Conservation (phyloP, 2,888 invertebrate genomes). For the Liodrosophila aerea region DNA sequence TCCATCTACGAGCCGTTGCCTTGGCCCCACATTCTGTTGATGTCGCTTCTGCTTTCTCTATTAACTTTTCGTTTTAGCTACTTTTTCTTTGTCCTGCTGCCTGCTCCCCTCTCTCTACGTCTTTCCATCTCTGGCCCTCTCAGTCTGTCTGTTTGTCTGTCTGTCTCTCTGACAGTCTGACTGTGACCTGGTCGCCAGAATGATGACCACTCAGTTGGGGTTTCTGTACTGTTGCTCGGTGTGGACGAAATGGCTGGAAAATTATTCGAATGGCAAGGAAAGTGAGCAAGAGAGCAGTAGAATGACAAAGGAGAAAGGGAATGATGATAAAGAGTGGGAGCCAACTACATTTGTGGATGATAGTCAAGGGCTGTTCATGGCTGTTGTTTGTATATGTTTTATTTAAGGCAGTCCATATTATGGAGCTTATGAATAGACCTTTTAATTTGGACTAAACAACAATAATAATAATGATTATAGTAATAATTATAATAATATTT, state of each 20-base stretch:
- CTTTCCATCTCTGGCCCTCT: constrained; percentile 1
- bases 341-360: constrained; percentile 38
- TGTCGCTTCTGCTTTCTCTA: constrained; percentile 72
- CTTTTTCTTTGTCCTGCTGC: constrained; percentile 68
- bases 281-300: neutral
- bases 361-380: constrained; percentile 37
- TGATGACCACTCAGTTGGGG: constrained; percentile 63
- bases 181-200: constrained; percentile 70
- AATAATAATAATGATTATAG: constrained; percentile 1
- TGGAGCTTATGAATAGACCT: constrained; percentile 19
- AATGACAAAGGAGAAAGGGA: neutral
- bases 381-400: constrained; percentile 27
- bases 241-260: constrained; percentile 50
- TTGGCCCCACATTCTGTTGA: constrained; percentile 73
- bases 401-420: constrained; percentile 30
- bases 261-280: constrained; percentile 28
- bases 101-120: constrained; percentile 9
- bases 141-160: constrained; percentile 12
- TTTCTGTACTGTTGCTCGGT: constrained; percentile 19
- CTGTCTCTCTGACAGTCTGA: constrained; percentile 42
- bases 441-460: too few relatives aligned
- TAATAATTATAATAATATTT: too few relatives aligned
- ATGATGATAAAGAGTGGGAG: neutral
- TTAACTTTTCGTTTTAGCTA: constrained; percentile 76
- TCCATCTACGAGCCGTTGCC: constrained; percentile 39